Base-by-base conservation (phyloP, 2,888 invertebrate species). In the Loripinus fragilis region DNA sequence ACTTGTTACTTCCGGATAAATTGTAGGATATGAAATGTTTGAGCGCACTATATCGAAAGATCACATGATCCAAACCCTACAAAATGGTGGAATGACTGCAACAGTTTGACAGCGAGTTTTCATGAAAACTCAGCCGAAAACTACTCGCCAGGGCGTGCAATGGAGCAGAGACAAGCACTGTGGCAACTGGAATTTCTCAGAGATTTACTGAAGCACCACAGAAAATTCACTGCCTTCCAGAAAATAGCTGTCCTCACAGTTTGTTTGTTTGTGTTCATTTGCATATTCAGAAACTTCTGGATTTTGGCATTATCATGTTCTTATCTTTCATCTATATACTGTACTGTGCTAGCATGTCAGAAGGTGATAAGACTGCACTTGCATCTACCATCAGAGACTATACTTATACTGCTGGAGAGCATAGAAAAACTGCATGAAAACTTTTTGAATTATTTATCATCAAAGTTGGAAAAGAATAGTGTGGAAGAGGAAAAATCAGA, bases 141-240 rank as follows among this genome's bases (percentile, higher is more conserved):
- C n/a, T 20, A 3, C 17, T 15, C n/a, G 20, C 17, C 17, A 20
- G 2, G 45, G 20, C 8, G 45, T 38, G 66, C 35, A 41, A 69
- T 73, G 69, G 77, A 73, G 0, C 17, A 28, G 17, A 55, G 65
- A 52, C 42, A 55, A 1, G 50, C 65, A 0, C 69, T 70, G 50
- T 25, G 67, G 20, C n/a, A 69, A 12, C 12, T 78, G 0, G 78
- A 78, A 33, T 68, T 68, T 35, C 35, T 69, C 3, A 76, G 71
- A 71, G 83, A 87, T 25, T 20, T 82, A 20, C 74, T 82, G 48
- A 76, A 66, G 65, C 73, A 85, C 48, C 85, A 86, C 67, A 77
- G 81, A 65, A 86, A 81, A 48, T 82, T 86, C 52, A 85, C 87
- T 12, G 80, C 83, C 12, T 80, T 87, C 66, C 87, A 87, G 64